Evolutionary conservation across 2,888 invertebrate species (phyloP).

Genomic region (Agrotis ipsilon): DNA sequence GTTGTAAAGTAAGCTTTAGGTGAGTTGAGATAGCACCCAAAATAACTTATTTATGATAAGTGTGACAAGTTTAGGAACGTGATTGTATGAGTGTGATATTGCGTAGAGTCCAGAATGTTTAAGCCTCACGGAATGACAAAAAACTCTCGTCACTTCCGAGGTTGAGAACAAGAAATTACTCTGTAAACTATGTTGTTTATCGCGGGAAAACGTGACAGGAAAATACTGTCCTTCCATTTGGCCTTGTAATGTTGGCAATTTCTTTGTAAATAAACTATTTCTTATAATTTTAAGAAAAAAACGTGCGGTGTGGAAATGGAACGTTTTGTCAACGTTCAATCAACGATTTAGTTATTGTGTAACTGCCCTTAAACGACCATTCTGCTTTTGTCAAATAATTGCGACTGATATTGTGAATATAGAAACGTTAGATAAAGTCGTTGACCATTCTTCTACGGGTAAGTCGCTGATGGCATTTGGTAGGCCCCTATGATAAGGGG

Average conservation of each 20-base stretch:
- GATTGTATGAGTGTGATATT: constrained; percentile 52
- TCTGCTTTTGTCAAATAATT: constrained; percentile 43
- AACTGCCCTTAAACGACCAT: constrained; percentile 29
- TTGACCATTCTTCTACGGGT: constrained; percentile 1
- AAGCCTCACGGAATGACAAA: background rate
- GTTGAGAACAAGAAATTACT: background rate
- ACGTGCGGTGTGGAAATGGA: background rate
- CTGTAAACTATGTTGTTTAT: background rate
- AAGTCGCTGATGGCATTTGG: constrained; percentile 1
- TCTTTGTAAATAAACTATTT: constrained; percentile 42
- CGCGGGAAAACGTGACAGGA: background rate
- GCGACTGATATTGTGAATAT: constrained; percentile 61
- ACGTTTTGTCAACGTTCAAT: constrained; percentile 1
- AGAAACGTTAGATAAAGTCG: constrained; percentile 39
- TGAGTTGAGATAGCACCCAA: constrained; percentile 57
- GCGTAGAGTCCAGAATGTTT: background rate
- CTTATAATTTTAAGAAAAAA: constrained; percentile 19
- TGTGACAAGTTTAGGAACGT: constrained; percentile 61
- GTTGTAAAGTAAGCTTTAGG: constrained; percentile 35
- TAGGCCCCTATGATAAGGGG: constrained; percentile 36
- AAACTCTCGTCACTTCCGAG: background rate
- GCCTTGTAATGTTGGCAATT: constrained; percentile 22
- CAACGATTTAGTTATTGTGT: constrained; percentile 4
- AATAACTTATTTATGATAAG: constrained; percentile 55
- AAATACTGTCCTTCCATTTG: background rate